Evolutionary conservation across 2,797 vertebrate species (phyloP).

Genomic region (Anableps anableps): DNA sequence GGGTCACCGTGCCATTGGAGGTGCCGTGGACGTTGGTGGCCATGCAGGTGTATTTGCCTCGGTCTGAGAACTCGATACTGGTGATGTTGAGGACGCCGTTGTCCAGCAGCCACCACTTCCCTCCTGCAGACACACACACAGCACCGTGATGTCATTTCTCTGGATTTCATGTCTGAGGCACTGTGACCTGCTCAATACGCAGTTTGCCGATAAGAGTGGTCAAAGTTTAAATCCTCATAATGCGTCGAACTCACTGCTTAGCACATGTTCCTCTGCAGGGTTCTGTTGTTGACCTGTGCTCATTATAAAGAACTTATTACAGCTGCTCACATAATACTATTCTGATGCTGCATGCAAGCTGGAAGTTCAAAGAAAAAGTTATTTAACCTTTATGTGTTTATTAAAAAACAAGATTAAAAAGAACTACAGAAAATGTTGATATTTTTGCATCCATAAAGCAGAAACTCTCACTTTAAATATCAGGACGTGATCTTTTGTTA

Average conservation of each 20-base stretch:
- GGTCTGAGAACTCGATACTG: constrained; percentile 90
- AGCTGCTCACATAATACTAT: background rate
- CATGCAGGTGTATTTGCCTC: constrained; percentile 95
- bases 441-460: too few relatives aligned
- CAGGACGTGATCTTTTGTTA: too few relatives aligned
- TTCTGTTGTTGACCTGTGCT: constrained; percentile 11
- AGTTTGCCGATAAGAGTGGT: background rate
- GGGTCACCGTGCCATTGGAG: constrained; percentile 92
- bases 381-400: background rate
- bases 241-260: constrained; percentile 20
- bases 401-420: too few relatives aligned
- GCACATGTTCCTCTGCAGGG: constrained; percentile 1
- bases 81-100: constrained; percentile 92
- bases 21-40: constrained; percentile 87
- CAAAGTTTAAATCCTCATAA: constrained; percentile 34
- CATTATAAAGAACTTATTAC: background rate
- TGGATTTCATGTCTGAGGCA: background rate
- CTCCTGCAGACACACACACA: constrained; percentile 63
- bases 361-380: background rate
- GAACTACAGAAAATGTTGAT: too few relatives aligned
- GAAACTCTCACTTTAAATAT: too few relatives aligned
- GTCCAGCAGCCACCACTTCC: constrained; percentile 90
- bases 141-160: background rate
- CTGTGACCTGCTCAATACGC: background rate
- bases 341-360: too few relatives aligned